Base-by-base conservation (phyloP, 2,113 vertebrate species). In the Riparia riparia region DNA sequence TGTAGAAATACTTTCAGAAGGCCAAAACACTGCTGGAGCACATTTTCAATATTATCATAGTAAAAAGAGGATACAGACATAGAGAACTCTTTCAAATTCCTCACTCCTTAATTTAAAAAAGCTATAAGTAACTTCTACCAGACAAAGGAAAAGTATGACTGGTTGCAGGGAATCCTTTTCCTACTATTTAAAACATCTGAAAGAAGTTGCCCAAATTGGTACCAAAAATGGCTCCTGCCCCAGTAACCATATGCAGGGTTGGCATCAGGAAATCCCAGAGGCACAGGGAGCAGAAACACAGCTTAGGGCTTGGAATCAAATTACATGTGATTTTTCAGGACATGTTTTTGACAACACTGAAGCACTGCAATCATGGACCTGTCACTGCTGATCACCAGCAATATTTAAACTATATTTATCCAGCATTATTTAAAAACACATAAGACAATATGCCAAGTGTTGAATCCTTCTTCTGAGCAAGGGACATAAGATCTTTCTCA, bases 261-360 rank as follows among this genome's bases (percentile, higher is more conserved):
- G 26, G 34, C 49, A 64, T 2, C 3, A 9, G 70, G 70, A 81
- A 47, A 78, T 58, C 39, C 10, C 69, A 77, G 39, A 16, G 54
- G 16, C 4, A 0, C 17, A 68, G 24, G 66, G 22, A 82, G 61
- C 39, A 0, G 0, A 63, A 89, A 82, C 11, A 39, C 15, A 54
- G 56, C 24, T 18, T 6, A 26, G 47, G 44, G 68, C 29, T 71
- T 64, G 17, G 31, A 91, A 87, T n/a, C 34, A 89, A 86, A 58
- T 20, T 20, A n/a, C 2, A 22, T 1, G 11, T 17, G 1, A 57
- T 56, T 86, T 86, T 94, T 76, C 14, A 2, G 44, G 45, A 84
- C 37, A 37, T 37, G 37, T 37, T 37, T 37, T 4, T 47, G 57
- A 87, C 25, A 58, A 60, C 21, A 44, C 31, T 31, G 7, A 82